Evolutionary conservation across 23 tunicate species (phyloP).

Genomic region (Trididemnum miniatum): DNA sequence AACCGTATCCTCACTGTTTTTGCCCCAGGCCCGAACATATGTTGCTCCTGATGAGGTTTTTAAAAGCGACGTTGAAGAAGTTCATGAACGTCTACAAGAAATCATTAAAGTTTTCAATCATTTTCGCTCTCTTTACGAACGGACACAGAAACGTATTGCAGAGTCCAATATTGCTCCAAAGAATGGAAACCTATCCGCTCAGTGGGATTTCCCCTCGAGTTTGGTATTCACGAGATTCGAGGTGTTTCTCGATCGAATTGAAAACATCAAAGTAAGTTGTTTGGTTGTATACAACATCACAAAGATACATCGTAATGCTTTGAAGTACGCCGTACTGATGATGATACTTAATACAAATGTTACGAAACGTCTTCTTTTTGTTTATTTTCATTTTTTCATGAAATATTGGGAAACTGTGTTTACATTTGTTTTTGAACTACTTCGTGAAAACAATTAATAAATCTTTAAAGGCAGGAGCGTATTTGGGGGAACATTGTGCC

Average conservation of each 20-base stretch:
- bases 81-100: conserved; percentile 57
- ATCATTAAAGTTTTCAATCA: conserved; percentile 59
- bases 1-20: too few species aligned
- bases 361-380: too few species aligned
- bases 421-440: too few species aligned
- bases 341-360: too few species aligned
- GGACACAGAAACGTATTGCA: conserved; percentile 43
- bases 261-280: conserved; percentile 52
- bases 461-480: too few species aligned
- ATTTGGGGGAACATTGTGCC: too few species aligned
- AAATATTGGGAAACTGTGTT: too few species aligned
- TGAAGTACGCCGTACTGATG: too few species aligned
- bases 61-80: conserved; percentile 77
- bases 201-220: conserved; percentile 91
- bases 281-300: too few species aligned
- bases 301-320: too few species aligned
- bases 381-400: too few species aligned
- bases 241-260: conserved; percentile 46
- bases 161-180: conserved; percentile 16
- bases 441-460: too few species aligned
- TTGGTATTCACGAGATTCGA: conserved; percentile 83
- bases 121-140: conserved; percentile 61
- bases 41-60: conserved; percentile 77
- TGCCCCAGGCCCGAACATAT: conserved; percentile 58
- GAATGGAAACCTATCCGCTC: conserved; percentile 36